Base-by-base conservation (phyloP, 2,888 invertebrate genomes). In the Mythimna albipuncta region DNA sequence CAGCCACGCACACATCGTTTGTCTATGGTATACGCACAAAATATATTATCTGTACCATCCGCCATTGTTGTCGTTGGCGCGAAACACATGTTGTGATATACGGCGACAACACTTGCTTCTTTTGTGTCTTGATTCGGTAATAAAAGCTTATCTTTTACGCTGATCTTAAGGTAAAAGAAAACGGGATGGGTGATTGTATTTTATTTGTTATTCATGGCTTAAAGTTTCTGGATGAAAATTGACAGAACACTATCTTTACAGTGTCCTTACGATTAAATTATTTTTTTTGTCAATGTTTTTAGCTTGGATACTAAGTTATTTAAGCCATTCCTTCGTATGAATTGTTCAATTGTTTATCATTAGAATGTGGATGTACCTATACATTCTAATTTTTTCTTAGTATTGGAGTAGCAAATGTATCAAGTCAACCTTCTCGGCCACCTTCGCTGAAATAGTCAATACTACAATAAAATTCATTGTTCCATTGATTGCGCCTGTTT, bases 1-100 rank as follows among this genome's bases (percentile, higher is more conserved):
- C 58, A 62, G 19, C 70, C 83, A 84, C 85, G 83, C 63, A 52
- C 62, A 38, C 55, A 47, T 76, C 81, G 69, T 85, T 82, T 85
- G 81, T 82, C 72, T 66, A 26, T 21, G 5, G 11, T 69, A 35
- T 76, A 77, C 55, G 54, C 69, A 59, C 59, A 68, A 71, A 72
- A 72, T 72, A 69, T 73, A 77, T 77, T 79, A 67, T 70, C 52
- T 59, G 35, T 47, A 32, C 44, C 61, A 26, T 47, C 61, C 57
- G 59, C 62, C 59, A 75, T 76, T 84, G 76, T 82, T 75, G 54
- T 55, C 38, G 41, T 79, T 77, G 54, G 55, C 38, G 41, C 69
- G 44, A 59, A 71, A 73, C 73, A 72, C 58, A 54, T 74, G 72
- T 71, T 71, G 44, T 63, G 70, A 68, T 71, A 69, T 72, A 81